Base-by-base conservation (phyloP, 2,888 invertebrate species). In the Crepidodera aurea region DNA sequence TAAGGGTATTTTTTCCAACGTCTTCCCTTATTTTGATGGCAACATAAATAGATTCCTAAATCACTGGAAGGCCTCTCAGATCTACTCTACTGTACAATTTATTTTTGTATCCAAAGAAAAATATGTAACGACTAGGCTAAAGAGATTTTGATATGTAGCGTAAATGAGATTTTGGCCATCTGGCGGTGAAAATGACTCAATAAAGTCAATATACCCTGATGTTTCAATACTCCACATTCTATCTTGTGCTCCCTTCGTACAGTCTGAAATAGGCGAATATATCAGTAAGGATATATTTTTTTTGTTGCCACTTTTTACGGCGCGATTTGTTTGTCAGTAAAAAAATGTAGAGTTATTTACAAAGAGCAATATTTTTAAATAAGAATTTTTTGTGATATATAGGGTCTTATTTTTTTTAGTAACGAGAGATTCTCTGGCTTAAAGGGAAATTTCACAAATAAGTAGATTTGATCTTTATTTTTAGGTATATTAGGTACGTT, bases 111-210 rank as follows among this genome's bases (percentile, higher is more conserved):
- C 54, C 1, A 42, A 42, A 16, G 18, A 42, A 19, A 54, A 18
- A 27, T 54, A 54, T 42, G n/a, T 10, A 29, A 22, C 15, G 44
- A 55, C 27, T 40, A 19, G 8, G 15, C 18, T 29, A 34, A 32
- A 44, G 34, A 44, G 55, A 55, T 55, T 55, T 44, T 55, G 55
- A 44, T 55, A 29, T 32, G 55, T 27, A 32, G 19, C 32, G 46
- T 55, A 55, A 55, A 55, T 55, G 55, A 46, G 55, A 55, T 55
- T 44, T 44, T 22, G 44, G 46, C 55, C 44, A 55, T 55, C 55
- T 55, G 55, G 55, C 19, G 44, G 44, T 44, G 19, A 55, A 55
- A 55, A 55, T 34, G 55, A 34, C 55, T 44, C 42, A 55, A 55
- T 55, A 55, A 55, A 55, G 6, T 19, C 55, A 51, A 51, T 39